Percentiles rank a stretch among this genome's conserved stretches.
Evolutionary conservation across 2,797 vertebrate genomes (phyloP).

Genomic region (Esox masquinongy): DNA sequence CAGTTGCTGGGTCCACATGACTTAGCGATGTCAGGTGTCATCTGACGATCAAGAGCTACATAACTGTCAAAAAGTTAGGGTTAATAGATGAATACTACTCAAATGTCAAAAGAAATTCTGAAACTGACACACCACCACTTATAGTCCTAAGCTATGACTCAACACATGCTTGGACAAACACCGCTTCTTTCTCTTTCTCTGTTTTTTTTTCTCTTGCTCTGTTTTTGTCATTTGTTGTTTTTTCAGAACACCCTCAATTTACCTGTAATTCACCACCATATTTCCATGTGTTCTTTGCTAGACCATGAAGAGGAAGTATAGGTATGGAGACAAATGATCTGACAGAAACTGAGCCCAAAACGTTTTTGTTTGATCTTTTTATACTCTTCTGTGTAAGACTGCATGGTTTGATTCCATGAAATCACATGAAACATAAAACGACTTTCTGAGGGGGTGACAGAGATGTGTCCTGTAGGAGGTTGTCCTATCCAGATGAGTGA

Average conservation of each 20-base stretch:
- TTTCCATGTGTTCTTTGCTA: slow-evolving; percentile 61
- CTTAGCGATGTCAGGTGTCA: not conserved
- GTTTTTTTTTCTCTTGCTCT: slow-evolving; percentile 71
- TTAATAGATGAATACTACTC: slow-evolving; percentile 78
- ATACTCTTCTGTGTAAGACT: not conserved
- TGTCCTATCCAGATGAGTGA: not conserved
- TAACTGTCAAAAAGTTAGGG: slow-evolving; percentile 54
- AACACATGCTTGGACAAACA: slow-evolving; percentile 69
- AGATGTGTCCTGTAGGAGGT: not conserved
- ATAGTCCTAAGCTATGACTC: slow-evolving; percentile 70
- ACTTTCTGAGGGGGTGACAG: not conserved
- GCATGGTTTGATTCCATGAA: not conserved
- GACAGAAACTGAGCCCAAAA: slow-evolving; percentile 22
- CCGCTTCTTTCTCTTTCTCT: slow-evolving; percentile 71
- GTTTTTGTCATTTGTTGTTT: slow-evolving; percentile 82
- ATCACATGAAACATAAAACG: not conserved
- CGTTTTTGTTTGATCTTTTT: slow-evolving; percentile 1
- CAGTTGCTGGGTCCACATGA: not conserved
- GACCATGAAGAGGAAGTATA: slow-evolving; percentile 50
- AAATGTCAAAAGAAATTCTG: slow-evolving; percentile 52
- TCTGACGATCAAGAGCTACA: not conserved
- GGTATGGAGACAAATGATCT: not conserved
- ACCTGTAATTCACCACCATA: slow-evolving; percentile 74
- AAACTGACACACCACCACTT: slow-evolving; percentile 68
- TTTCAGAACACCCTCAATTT: slow-evolving; percentile 84